Base-by-base conservation (phyloP, 2,888 invertebrate genomes). In the Homarus gammarus region DNA sequence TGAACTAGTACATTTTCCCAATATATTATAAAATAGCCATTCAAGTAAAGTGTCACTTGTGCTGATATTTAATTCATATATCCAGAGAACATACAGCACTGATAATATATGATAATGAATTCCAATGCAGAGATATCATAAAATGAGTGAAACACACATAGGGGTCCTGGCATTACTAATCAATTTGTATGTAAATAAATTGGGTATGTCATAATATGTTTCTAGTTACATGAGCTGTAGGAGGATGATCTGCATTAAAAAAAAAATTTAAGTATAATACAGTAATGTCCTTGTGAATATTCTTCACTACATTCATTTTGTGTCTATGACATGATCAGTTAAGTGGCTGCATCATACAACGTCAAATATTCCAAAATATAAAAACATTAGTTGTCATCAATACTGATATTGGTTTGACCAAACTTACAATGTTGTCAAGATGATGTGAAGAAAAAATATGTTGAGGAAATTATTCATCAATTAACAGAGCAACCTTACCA, bases 371-470 rank as follows among this genome's bases (percentile, higher is more conserved):
- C 64, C 64, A 64, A 64, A 64, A 64, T 64, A 27, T 27, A n/a
- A 64, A n/a, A 64, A 64, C 64, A 64, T 64, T 64, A 64, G 64
- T 64, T 64, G 64, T 27, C 27, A 64, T 64, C 64, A 64, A 64
- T 64, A 64, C 64, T 64, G 64, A 64, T 64, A 64, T 64, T 64
- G 64, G 27, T 6, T 27, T 64, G 27, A n/a, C 64, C 64, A 64
- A n/a, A 64, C 64, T 64, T 64, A 64, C 64, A 64, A 27, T 27
- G 27, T 27, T 64, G 64, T 27, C 12, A 27, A 64, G 64, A 64
- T 27, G 64, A 64, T 64, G 64, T 2, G 64, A 64, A 27, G 64
- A 64, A 64, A n/a, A 56, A 64, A 27, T 64, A 64, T 27, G 64
- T 64, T 56, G 56, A 56, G 22, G 56, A 56, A 64, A 64, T 27